A percentile compares a stretch with the other conserved stretches of the same genome.
These are phyloP conservation scores for Electrophaes corylata DNA, from an alignment of 2,888 invertebrate genomes.

Conservation along the genomic window DNA sequence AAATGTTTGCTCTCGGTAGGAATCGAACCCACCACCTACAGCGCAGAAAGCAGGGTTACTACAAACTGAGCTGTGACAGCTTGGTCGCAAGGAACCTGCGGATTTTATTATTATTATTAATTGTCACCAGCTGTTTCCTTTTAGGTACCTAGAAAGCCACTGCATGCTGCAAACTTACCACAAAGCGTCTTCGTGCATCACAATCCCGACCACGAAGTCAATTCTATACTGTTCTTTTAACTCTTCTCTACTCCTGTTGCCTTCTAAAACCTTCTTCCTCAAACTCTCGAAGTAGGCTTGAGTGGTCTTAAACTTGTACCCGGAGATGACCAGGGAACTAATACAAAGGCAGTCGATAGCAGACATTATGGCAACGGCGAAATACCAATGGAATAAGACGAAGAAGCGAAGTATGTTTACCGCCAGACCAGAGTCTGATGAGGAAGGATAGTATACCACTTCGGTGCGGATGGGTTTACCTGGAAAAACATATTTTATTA, in stretches of 20 bases:
- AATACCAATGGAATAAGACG: slow-evolving; percentile 61
- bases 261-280: slow-evolving; percentile 42
- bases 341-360: slow-evolving; percentile 53
- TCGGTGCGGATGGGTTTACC: slow-evolving; percentile 58
- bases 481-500: slow-evolving; percentile 32
- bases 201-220: slow-evolving; percentile 56
- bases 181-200: slow-evolving; percentile 59
- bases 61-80: too few species aligned
- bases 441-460: slow-evolving; percentile 54
- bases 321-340: slow-evolving; percentile 51
- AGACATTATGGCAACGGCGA: slow-evolving; percentile 54
- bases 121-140: too few species aligned
- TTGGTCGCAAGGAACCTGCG: too few species aligned
- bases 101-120: too few species aligned
- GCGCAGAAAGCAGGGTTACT: too few species aligned
- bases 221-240: slow-evolving; percentile 47
- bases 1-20: too few species aligned
- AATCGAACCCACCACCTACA: too few species aligned
- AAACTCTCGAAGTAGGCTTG: slow-evolving; percentile 52
- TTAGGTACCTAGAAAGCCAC: too few species aligned
- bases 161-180: slow-evolving; percentile 56
- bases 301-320: slow-evolving; percentile 56
- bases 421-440: slow-evolving; percentile 44
- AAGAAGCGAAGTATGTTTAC: slow-evolving; percentile 52
- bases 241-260: slow-evolving; percentile 33